Evolutionary conservation across 2,797 vertebrate species (phyloP).

Genomic region (Choloepus didactylus): DNA sequence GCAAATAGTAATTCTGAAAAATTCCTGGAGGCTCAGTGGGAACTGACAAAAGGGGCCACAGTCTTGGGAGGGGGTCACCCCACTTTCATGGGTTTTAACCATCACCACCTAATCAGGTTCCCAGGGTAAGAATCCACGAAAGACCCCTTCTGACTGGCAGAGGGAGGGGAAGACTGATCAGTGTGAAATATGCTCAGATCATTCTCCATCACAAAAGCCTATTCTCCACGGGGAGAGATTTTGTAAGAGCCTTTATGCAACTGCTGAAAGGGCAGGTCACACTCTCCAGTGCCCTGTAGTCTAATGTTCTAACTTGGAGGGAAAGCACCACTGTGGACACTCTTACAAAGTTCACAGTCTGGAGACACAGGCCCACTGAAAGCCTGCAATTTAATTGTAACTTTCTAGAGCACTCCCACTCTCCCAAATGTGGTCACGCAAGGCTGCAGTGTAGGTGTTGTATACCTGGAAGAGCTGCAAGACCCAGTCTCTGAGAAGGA

Average conservation of each 20-base stretch:
- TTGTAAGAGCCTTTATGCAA: neutral
- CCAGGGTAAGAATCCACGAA: neutral
- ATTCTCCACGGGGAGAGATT: neutral
- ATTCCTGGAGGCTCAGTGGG: neutral
- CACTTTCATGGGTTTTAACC: neutral
- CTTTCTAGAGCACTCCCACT: fast-evolving
- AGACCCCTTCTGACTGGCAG: too few relatives aligned
- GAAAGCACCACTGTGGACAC: fast-evolving
- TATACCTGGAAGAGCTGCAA: neutral
- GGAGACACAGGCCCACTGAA: neutral
- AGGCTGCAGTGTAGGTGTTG: neutral
- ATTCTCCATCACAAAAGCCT: neutral
- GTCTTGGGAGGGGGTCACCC: neutral
- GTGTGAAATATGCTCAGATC: fast-evolving
- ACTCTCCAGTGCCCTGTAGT: fast-evolving
- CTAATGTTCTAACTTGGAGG: fast-evolving
- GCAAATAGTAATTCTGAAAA: neutral
- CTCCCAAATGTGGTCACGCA: fast-evolving
- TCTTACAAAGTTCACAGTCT: too few relatives aligned
- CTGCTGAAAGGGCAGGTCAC: too few relatives aligned
- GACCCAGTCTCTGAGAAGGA: neutral
- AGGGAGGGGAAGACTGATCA: fast-evolving
- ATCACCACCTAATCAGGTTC: neutral
- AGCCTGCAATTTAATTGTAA: neutral
- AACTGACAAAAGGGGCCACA: fast-evolving